Evolutionary conservation across 2,113 vertebrate species (phyloP).

Genomic region (Petroica traversi): DNA sequence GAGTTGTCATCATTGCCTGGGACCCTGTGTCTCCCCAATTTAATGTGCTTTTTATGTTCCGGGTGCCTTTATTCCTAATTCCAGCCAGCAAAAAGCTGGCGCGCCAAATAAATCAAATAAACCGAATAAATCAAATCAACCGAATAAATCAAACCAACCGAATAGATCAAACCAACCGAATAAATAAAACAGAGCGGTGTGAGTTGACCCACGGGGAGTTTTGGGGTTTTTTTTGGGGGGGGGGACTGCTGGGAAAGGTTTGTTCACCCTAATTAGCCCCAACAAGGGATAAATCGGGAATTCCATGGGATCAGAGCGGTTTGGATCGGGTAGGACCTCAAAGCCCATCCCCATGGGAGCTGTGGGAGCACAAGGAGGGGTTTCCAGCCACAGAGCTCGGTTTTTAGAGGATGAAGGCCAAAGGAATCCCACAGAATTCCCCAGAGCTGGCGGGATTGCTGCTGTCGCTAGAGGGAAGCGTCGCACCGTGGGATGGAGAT

Average conservation of each 20-base stretch:
- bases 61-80: not conserved
- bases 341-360: no score
- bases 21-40: fast-evolving
- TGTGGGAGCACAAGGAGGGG: not conserved
- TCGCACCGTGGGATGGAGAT: not conserved
- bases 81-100: not conserved
- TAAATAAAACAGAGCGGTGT: not conserved
- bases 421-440: fast-evolving
- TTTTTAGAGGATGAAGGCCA: not conserved
- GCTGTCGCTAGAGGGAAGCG: conserved; percentile 32
- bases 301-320: not conserved
- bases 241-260: not conserved
- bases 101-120: no score
- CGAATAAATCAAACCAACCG: no score
- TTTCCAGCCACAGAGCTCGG: no score
- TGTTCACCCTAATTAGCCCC: not conserved
- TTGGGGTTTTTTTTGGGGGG: no score
- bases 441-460: fast-evolving
- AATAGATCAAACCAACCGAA: no score
- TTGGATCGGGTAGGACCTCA: not conserved
- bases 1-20: fast-evolving
- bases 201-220: not conserved
- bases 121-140: no score
- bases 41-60: not conserved
- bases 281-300: not conserved